Percentiles rank a stretch among this genome's conserved stretches.
phyloP scores from a whole-genome alignment of 2,113 vertebrate species.

The Coturnix japonica region DNA sequence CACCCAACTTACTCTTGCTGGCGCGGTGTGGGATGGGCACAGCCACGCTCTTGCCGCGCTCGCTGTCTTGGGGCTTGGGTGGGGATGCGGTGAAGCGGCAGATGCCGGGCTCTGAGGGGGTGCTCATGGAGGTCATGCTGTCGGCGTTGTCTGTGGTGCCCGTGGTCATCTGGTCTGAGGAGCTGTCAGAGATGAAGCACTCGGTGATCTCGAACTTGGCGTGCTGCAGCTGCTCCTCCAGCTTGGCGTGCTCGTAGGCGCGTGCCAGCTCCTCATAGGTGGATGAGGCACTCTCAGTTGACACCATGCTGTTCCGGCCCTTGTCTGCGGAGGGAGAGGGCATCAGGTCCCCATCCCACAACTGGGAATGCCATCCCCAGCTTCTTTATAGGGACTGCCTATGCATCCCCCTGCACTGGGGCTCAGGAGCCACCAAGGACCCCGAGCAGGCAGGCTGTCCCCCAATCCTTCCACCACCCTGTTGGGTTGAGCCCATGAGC shows the following conservation, averaged over 20 bases:
- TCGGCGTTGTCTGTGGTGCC: constrained; percentile 94
- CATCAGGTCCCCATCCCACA: rapidly evolving
- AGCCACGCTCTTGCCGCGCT: constrained; percentile 93
- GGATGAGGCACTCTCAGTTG: constrained; percentile 93
- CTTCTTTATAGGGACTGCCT: rapidly evolving
- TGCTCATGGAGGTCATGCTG: constrained; percentile 97
- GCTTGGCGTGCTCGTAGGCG: constrained; percentile 94
- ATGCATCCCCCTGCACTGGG: not conserved
- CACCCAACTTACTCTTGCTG: constrained; percentile 86
- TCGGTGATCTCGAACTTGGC: constrained; percentile 98
- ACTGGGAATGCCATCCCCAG: rapidly evolving
- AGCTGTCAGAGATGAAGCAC: constrained; percentile 97
- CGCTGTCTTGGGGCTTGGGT: constrained; percentile 86
- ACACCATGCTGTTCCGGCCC: constrained; percentile 99
- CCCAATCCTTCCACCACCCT: not conserved
- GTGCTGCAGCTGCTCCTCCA: constrained; percentile 95
- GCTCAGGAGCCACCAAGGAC: not conserved
- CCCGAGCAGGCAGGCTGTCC: not conserved
- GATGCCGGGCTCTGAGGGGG: constrained; percentile 85
- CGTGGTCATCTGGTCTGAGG: constrained; percentile 96
- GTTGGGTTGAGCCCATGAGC: not conserved
- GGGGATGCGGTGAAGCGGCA: constrained; percentile 87
- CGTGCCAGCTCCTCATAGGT: constrained; percentile 95
- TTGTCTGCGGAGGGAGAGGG: constrained; percentile 81
- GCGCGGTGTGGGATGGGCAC: constrained; percentile 97